A percentile compares a stretch with the other conserved stretches of the same genome.
phyloP scores from a whole-genome alignment of 2,113 vertebrate species.

The Eulacestoma nigropectus region DNA sequence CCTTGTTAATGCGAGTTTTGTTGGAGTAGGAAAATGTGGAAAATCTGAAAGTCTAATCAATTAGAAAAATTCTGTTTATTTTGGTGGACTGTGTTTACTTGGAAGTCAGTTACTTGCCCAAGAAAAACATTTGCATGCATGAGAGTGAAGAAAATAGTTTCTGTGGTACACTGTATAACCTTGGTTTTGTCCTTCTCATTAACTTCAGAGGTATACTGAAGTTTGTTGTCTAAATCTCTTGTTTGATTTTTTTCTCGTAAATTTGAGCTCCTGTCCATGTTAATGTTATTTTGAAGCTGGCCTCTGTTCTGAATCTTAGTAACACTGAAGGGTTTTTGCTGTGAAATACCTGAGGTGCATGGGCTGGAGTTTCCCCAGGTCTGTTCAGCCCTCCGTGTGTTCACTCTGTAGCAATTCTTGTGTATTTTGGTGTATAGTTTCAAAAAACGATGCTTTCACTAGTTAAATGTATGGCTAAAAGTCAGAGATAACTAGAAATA shows the following conservation, averaged over 20 bases:
- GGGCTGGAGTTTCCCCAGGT: neutral
- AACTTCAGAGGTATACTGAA: neutral
- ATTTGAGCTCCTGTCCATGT: neutral
- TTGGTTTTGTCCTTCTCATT: neutral
- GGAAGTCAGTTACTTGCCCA: neutral
- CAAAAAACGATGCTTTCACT: neutral
- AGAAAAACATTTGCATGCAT: neutral
- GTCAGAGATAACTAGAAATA: neutral
- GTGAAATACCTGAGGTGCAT: neutral
- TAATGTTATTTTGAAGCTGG: neutral
- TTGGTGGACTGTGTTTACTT: constrained; percentile 15
- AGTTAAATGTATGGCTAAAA: neutral
- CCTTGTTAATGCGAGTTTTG: constrained; percentile 31
- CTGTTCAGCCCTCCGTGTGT: accelerated
- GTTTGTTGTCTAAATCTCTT: neutral
- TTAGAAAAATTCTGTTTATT: constrained; percentile 29
- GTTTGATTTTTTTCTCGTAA: neutral
- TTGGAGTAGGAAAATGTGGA: neutral
- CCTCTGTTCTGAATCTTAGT: neutral
- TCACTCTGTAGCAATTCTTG: neutral
- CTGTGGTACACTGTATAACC: neutral
- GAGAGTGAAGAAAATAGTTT: neutral
- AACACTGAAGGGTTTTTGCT: neutral
- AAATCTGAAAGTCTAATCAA: constrained; percentile 5
- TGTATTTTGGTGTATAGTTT: neutral